phyloP scores from a whole-genome alignment of 2,113 vertebrate genomes.

The Raja brachyura region DNA sequence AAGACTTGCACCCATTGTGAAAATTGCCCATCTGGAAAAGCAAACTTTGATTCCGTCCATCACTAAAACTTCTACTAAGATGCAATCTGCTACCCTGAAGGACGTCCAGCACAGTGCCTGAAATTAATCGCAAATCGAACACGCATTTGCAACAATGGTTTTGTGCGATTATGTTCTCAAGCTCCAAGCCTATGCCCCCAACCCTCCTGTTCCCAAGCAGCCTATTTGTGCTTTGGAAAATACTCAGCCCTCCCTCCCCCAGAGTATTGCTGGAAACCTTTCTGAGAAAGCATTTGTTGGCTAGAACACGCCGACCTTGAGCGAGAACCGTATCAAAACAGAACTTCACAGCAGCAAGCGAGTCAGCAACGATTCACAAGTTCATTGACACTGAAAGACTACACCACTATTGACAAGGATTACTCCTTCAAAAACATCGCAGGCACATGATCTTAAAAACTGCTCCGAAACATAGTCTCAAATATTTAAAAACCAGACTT shows the following conservation, averaged over 20 bases:
- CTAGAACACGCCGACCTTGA: slow-evolving; percentile 11
- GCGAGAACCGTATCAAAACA: not conserved
- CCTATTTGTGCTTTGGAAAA: not conserved
- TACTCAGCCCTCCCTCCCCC: not conserved
- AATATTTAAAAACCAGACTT: too few relatives aligned
- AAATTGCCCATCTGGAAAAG: not conserved
- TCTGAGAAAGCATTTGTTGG: slow-evolving; percentile 27
- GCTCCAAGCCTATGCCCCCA: not conserved
- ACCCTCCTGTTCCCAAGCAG: not conserved
- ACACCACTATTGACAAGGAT: not conserved
- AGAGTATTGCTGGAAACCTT: not conserved
- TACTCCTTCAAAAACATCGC: not conserved
- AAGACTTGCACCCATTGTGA: not conserved
- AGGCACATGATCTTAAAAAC: not conserved
- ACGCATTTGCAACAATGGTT: not conserved
- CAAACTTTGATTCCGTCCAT: not conserved
- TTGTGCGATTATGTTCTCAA: not conserved
- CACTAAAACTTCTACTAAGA: not conserved
- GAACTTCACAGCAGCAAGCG: not conserved
- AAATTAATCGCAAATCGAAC: not conserved
- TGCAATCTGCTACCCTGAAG: not conserved
- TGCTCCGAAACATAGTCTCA: too few relatives aligned
- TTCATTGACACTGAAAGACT: not conserved
- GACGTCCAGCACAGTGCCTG: too few relatives aligned
- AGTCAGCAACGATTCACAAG: not conserved